Conservation (phyloP, 2,888 invertebrate species). For the Bembecia ichneumoniformis region DNA sequence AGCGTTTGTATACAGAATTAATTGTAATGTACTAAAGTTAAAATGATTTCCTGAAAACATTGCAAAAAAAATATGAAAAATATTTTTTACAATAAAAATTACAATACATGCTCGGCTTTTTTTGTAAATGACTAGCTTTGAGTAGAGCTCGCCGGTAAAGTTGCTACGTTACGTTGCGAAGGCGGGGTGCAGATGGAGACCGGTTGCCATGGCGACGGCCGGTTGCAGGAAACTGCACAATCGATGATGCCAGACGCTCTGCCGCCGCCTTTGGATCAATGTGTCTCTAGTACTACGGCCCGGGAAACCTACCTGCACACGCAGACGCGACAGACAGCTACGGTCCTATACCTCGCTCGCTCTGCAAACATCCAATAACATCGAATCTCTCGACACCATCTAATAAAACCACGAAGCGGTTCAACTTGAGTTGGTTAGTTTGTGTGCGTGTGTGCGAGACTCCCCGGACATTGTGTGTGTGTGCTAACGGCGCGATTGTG, state of each 20-base stretch:
- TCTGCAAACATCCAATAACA: background rate
- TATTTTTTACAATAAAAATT: too few species aligned
- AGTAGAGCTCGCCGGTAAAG: background rate
- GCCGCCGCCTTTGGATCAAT: constrained; percentile 62
- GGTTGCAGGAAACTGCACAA: constrained; percentile 72
- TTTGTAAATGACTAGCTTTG: background rate
- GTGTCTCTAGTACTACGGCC: constrained; percentile 72
- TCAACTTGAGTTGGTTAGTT: constrained; percentile 22
- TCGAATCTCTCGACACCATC: background rate
- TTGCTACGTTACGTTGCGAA: constrained; percentile 11
- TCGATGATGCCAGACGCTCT: constrained; percentile 68
- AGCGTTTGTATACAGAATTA: too few species aligned
- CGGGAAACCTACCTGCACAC: constrained; percentile 49
- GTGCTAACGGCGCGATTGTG: constrained; percentile 38
- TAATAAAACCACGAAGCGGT: constrained; percentile 23
- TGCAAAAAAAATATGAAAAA: too few species aligned
- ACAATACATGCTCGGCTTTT: too few species aligned
- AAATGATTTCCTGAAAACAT: too few species aligned
- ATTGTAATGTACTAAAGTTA: too few species aligned
- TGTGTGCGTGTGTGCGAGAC: constrained; percentile 38
- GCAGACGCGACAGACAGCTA: background rate
- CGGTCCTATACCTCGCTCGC: background rate
- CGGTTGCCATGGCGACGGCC: constrained; percentile 53
- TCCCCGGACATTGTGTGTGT: constrained; percentile 42
- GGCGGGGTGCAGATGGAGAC: constrained; percentile 50